Percentiles rank a stretch among this genome's conserved stretches.
Evolutionary conservation across 2,888 invertebrate species (phyloP).

Genomic region (Dynastes tityus): DNA sequence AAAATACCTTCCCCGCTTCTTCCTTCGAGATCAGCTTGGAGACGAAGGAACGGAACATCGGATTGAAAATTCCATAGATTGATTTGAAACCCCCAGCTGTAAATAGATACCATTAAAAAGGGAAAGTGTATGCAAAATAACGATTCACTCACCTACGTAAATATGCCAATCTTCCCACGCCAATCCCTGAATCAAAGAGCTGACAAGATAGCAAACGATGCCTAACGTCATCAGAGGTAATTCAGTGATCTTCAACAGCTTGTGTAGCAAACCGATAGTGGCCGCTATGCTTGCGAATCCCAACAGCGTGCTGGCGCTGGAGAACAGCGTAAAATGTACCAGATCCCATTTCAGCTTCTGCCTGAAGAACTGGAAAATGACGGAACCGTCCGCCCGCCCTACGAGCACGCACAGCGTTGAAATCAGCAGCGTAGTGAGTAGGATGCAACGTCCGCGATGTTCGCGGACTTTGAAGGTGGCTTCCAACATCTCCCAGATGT

Average conservation of each 20-base stretch:
- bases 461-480: conserved; percentile 75
- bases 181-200: conserved; percentile 65
- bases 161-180: conserved; percentile 72
- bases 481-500: conserved; percentile 72
- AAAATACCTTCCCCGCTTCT: conserved; percentile 78
- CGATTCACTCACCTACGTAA: conserved; percentile 70
- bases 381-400: conserved; percentile 69
- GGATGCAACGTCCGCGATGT: conserved; percentile 72
- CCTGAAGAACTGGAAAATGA: conserved; percentile 78
- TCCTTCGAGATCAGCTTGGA: conserved; percentile 76
- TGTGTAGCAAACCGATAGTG: conserved; percentile 75
- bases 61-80: conserved; percentile 73
- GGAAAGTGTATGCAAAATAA: neutral
- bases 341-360: conserved; percentile 80
- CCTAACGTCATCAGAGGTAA: conserved; percentile 69
- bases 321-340: conserved; percentile 75
- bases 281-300: conserved; percentile 74
- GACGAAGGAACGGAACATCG: conserved; percentile 75
- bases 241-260: conserved; percentile 70
- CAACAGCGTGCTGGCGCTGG: conserved; percentile 72
- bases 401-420: conserved; percentile 66
- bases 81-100: conserved; percentile 70
- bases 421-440: conserved; percentile 71
- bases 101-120: neutral
- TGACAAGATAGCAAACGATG: conserved; percentile 60